phyloP scores from a whole-genome alignment of 2,113 vertebrate genomes.

The Antennarius striatus region DNA sequence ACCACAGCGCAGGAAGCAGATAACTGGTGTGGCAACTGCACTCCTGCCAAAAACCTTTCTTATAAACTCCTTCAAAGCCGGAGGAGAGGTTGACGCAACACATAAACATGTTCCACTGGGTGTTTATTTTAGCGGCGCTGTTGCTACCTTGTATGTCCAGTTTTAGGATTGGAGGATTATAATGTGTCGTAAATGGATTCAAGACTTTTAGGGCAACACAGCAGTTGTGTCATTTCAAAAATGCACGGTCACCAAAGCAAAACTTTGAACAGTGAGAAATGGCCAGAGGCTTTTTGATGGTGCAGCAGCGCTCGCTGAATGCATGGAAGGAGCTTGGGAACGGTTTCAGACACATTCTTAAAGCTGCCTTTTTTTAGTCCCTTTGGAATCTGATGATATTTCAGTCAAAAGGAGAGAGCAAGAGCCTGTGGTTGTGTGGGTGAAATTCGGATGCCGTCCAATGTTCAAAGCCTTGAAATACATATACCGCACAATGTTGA shows the following conservation, averaged over 20 bases:
- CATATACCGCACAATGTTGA: slow-evolving; percentile 73
- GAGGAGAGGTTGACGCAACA: slow-evolving; percentile 38
- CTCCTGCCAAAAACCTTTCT: slow-evolving; percentile 51
- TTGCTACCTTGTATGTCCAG: slow-evolving; percentile 41
- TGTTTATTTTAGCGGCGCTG: slow-evolving; percentile 29
- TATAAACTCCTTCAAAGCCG: slow-evolving; percentile 44
- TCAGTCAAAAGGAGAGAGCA: slow-evolving; percentile 65
- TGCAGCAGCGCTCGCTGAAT: slow-evolving; percentile 44
- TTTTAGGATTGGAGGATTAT: slow-evolving; percentile 40
- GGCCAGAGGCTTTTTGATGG: slow-evolving; percentile 41
- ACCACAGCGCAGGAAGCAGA: slow-evolving; percentile 51
- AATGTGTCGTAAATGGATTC: slow-evolving; percentile 40
- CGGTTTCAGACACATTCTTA: slow-evolving; percentile 63
- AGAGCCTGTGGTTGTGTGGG: slow-evolving; percentile 75
- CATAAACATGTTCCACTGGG: slow-evolving; percentile 37
- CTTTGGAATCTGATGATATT: slow-evolving; percentile 71
- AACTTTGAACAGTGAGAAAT: slow-evolving; percentile 42
- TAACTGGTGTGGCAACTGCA: slow-evolving; percentile 51
- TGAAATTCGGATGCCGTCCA: slow-evolving; percentile 73
- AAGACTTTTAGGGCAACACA: background rate
- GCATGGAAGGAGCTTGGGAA: slow-evolving; percentile 52
- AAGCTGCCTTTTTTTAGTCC: slow-evolving; percentile 58
- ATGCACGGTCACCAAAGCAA: slow-evolving; percentile 55
- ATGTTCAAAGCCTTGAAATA: slow-evolving; percentile 77
- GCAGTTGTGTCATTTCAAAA: slow-evolving; percentile 53